Evolutionary conservation across 2,888 invertebrate species (phyloP).

Genomic region (Drepanosiphum platanoidis): DNA sequence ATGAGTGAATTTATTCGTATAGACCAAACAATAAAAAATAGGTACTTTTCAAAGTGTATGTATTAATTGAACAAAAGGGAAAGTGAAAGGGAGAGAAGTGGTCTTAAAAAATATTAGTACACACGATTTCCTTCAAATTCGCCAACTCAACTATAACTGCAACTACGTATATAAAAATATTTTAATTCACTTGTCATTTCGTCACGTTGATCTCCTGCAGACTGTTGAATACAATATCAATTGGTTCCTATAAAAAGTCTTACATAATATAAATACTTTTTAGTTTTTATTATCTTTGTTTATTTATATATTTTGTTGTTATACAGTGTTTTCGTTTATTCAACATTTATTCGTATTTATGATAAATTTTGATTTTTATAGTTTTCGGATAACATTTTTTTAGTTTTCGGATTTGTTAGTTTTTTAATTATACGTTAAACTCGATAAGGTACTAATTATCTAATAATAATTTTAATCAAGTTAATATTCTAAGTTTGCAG

Average conservation of each 20-base stretch:
- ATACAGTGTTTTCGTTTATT: background rate
- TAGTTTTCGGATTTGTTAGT: background rate
- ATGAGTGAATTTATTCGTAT: conserved; percentile 23
- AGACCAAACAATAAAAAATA: conserved; percentile 3
- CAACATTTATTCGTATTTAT: background rate
- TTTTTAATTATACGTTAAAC: background rate
- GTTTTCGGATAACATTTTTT: background rate
- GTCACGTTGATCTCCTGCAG: conserved; percentile 23
- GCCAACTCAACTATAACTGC: conserved; percentile 12
- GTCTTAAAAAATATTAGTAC: conserved; percentile 35
- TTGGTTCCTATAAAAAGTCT: background rate
- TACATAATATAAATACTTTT: background rate
- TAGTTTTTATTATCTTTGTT: background rate
- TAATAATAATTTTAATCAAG: background rate
- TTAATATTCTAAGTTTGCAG: background rate
- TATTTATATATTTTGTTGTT: background rate
- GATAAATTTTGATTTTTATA: background rate
- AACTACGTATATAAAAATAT: conserved; percentile 43
- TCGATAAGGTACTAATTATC: background rate
- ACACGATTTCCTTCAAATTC: conserved; percentile 53
- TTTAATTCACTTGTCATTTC: conserved; percentile 51
- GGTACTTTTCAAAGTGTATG: conserved; percentile 19
- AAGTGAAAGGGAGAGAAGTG: conserved; percentile 57
- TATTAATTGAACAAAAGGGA: conserved; percentile 47
- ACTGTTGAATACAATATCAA: background rate